These are phyloP conservation scores for Plebejus melissa DNA, from an alignment of 2,888 invertebrate genomes.

Conservation along the genomic window DNA sequence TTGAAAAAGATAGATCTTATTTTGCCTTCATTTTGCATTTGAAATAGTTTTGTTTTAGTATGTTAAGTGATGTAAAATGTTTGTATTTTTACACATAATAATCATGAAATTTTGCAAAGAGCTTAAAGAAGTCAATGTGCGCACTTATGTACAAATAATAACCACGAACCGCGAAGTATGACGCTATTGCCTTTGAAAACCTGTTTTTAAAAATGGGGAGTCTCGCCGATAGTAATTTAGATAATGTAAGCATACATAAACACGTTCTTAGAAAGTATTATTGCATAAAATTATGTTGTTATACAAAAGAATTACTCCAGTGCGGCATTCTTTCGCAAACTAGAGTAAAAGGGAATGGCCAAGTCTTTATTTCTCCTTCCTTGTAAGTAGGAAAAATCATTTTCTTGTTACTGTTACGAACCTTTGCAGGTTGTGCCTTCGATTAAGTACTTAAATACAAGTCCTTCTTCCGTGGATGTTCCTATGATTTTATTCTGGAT, in stretches of 20 bases:
- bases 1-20: background rate
- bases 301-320: background rate
- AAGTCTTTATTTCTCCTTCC: background rate
- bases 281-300: constrained; percentile 6
- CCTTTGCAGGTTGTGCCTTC: background rate
- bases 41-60: background rate
- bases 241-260: constrained; percentile 14
- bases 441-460: background rate
- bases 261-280: constrained; percentile 10
- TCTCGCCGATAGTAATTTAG: constrained; percentile 15
- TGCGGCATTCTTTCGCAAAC: constrained; percentile 1
- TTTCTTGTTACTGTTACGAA: background rate
- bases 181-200: constrained; percentile 22
- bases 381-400: background rate
- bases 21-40: no score
- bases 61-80: background rate
- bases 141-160: constrained; percentile 10
- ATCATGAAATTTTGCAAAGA: constrained; percentile 5
- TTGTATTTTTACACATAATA: background rate
- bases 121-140: constrained; percentile 18
- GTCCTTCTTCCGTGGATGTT: background rate
- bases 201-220: constrained; percentile 27
- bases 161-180: constrained; percentile 25
- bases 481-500: background rate
- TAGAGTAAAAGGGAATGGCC: constrained; percentile 9